Evolutionary conservation across 2,888 invertebrate species (phyloP).

Genomic region (Sinhomidia bicolor): DNA sequence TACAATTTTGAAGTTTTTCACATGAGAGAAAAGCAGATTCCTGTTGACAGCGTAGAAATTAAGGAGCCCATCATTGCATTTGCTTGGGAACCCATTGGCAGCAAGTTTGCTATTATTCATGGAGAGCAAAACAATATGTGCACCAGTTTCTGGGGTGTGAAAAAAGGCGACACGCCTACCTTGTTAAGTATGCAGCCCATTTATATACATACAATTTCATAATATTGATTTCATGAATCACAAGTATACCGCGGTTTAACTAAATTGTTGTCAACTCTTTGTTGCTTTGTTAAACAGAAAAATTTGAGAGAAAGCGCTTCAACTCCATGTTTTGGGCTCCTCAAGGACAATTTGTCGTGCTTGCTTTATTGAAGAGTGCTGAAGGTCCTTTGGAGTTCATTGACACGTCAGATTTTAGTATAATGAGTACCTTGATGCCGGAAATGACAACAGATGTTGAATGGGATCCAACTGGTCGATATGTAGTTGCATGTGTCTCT

Average conservation of each 20-base stretch:
- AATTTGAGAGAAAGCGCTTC: slow-evolving; percentile 91
- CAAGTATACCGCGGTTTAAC: too few relatives aligned
- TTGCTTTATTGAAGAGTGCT: slow-evolving; percentile 92
- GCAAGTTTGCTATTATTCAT: slow-evolving; percentile 97
- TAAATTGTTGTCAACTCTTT: too few relatives aligned
- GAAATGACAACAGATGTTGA: slow-evolving; percentile 96
- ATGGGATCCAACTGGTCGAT: slow-evolving; percentile 99
- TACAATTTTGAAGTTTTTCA: slow-evolving; percentile 99
- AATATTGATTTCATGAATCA: too few relatives aligned
- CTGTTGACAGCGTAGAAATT: slow-evolving; percentile 98
- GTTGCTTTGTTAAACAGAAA: slow-evolving; percentile 81
- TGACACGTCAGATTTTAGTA: slow-evolving; percentile 96
- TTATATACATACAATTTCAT: neutral
- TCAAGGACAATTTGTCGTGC: slow-evolving; percentile 95
- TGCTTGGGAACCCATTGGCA: slow-evolving; percentile 98
- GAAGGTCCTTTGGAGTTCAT: slow-evolving; percentile 97
- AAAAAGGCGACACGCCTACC: slow-evolving; percentile 94
- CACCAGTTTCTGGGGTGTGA: slow-evolving; percentile 96
- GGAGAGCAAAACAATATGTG: slow-evolving; percentile 91
- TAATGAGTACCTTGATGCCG: slow-evolving; percentile 97
- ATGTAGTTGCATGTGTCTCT: slow-evolving; percentile 96
- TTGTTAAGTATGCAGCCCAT: slow-evolving; percentile 88
- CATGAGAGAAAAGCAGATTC: slow-evolving; percentile 98
- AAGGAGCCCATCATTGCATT: slow-evolving; percentile 96
- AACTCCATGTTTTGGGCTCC: slow-evolving; percentile 97